Evolutionary conservation across 2,797 vertebrate genomes (phyloP).

Genomic region (Xiphorhynchus erythropygius): DNA sequence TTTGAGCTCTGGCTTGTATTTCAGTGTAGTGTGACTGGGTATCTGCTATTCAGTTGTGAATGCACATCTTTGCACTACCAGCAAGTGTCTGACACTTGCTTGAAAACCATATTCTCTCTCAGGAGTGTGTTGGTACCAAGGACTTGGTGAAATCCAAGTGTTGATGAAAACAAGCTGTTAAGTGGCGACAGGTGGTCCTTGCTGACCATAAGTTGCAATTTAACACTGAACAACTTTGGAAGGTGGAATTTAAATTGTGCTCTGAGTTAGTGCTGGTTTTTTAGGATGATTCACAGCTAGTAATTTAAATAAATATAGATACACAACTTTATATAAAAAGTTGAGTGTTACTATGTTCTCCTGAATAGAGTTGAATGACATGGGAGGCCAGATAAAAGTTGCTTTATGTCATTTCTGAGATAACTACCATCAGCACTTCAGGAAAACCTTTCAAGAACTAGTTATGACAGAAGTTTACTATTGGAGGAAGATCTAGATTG

Average conservation of each 20-base stretch:
- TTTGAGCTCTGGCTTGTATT: neutral
- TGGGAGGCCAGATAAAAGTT: neutral
- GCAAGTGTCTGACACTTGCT: neutral
- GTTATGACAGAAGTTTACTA: neutral
- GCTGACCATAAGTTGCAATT: neutral
- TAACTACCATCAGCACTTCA: neutral
- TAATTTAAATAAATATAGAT: neutral
- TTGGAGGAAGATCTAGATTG: neutral
- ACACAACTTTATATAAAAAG: fast-evolving
- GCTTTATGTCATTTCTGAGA: neutral
- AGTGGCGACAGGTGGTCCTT: neutral
- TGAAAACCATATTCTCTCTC: neutral
- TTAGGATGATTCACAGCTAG: neutral
- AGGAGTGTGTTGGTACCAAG: neutral
- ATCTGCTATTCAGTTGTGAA: neutral
- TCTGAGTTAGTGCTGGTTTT: neutral
- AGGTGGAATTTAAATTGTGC: neutral
- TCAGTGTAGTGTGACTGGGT: neutral
- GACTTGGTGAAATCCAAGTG: neutral
- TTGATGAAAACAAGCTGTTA: neutral
- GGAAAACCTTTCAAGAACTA: neutral
- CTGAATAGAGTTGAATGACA: neutral
- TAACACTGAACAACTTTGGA: neutral
- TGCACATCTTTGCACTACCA: neutral
- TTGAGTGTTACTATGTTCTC: neutral